Evolutionary conservation across 1,140 invertebrate genomes (phyloP), one percentile per base, ranked within the genome.

Genomic region (Dinoponera quadriceps): DNA sequence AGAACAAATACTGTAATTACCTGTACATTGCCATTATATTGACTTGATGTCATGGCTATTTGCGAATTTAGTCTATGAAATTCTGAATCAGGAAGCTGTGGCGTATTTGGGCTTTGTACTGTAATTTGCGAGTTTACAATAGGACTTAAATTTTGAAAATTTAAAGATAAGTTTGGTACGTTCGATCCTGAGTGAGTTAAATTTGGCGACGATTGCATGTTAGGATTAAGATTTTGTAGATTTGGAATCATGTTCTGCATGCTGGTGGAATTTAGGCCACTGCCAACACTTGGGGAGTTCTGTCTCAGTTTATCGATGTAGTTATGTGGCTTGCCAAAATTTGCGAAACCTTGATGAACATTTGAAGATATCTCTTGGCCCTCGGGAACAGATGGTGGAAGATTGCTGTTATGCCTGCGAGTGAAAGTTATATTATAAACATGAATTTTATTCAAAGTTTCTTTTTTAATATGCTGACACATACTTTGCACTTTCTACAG

Each of bases 361-460:
- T 88, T 93, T 7, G 82, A 90, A 3, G 89, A 86, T 85, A 94
- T 88, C 84, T 94, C 94, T 84, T 96, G 96, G 90, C 98, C 97
- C 95, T 98, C 98, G 25, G 97, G 97, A 20, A 98, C 97, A 20
- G 97, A 95, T 0, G 98, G 97, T 38, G 98, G 98, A 13, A 98
- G 95, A 94, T 98, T 98, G 69, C 97, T 95, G 87, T 97, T 96
- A 89, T 96, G 96, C 82, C 96, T 95, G 25, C 14, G 86, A 86
- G 33, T 18, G 7, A 29, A 83, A 62, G 11, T 77, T 74, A 74
- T 55, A 66, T 66, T 13, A 68, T 51, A 1, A 3, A 33, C 49
- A 66, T 83, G 49, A 38, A 73, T 68, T 33, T 33, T 33, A 82
- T 57, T 16, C 29, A 66, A 55, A 68, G 48, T n/a, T 75, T 49